These are phyloP conservation scores for Ahaetulla prasina DNA, from an alignment of 2,113 vertebrate genomes.

Conservation along the genomic window DNA sequence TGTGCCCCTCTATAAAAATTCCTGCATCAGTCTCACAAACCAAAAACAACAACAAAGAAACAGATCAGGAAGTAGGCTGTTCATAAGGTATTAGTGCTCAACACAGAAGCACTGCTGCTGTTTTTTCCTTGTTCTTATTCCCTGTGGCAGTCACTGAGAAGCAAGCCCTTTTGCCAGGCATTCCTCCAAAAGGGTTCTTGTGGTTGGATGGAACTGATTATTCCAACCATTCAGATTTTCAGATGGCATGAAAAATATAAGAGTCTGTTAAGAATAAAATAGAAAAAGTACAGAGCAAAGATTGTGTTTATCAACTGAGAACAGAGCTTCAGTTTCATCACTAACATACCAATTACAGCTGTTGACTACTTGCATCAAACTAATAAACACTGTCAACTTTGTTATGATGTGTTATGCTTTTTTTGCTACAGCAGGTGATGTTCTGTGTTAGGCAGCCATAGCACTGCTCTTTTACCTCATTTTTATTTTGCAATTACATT, in stretches of 20 bases:
- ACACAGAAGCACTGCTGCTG: neutral
- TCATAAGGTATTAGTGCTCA: neutral
- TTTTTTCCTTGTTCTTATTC: neutral
- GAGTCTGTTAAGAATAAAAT: neutral
- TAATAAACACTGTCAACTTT: neutral
- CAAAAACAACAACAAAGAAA: neutral
- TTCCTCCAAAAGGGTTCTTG: accelerated
- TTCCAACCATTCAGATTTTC: neutral
- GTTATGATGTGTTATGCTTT: neutral
- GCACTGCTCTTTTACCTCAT: neutral
- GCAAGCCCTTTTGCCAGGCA: neutral
- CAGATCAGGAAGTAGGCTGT: neutral
- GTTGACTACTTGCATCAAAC: neutral
- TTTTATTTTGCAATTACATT: neutral
- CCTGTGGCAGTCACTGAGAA: accelerated
- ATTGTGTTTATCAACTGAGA: neutral
- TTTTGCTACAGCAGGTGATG: neutral
- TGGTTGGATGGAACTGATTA: neutral
- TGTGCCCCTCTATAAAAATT: neutral
- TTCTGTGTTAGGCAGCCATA: accelerated
- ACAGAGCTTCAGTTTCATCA: neutral
- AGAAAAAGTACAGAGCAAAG: neutral
- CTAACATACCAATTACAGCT: neutral
- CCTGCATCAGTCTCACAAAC: neutral
- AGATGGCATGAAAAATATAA: neutral